Evolutionary conservation across 2,113 vertebrate genomes (phyloP).

Genomic region (Hystrix cristata): DNA sequence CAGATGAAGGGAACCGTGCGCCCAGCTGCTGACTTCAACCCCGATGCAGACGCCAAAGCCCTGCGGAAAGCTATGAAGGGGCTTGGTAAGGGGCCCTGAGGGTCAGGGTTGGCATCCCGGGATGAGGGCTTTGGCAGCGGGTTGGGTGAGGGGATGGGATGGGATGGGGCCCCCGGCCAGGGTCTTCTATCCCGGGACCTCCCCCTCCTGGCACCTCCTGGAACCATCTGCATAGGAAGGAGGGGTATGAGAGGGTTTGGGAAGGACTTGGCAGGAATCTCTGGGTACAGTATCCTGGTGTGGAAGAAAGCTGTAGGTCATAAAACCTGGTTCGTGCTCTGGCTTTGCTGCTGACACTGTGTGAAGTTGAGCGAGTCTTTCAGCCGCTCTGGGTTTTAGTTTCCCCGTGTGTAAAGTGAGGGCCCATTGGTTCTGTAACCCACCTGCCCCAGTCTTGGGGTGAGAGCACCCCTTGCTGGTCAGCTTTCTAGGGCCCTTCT

Average conservation of each 20-base stretch:
- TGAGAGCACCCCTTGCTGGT: background rate
- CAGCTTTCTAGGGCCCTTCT: background rate
- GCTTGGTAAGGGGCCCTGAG: constrained; percentile 89
- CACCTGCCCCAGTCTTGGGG: background rate
- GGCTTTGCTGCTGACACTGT: background rate
- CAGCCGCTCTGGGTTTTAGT: background rate
- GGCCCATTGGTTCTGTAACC: background rate
- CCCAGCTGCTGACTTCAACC: constrained; percentile 88
- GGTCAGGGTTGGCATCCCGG: background rate
- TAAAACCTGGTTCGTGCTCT: background rate
- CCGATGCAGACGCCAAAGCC: constrained; percentile 93
- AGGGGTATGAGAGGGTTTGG: background rate
- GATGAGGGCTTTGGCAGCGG: background rate
- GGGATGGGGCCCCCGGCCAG: background rate
- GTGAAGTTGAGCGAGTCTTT: background rate
- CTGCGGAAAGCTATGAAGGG: constrained; percentile 99
- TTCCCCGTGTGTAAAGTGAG: background rate
- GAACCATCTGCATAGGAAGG: background rate
- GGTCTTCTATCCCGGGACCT: background rate
- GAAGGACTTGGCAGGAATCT: background rate
- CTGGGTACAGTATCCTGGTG: background rate
- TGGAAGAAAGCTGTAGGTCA: background rate
- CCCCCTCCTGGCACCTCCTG: background rate
- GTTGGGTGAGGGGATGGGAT: no score
- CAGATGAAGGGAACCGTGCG: constrained; percentile 93